Base-by-base conservation (phyloP, 2,113 vertebrate genomes). In the Ameiurus melas region DNA sequence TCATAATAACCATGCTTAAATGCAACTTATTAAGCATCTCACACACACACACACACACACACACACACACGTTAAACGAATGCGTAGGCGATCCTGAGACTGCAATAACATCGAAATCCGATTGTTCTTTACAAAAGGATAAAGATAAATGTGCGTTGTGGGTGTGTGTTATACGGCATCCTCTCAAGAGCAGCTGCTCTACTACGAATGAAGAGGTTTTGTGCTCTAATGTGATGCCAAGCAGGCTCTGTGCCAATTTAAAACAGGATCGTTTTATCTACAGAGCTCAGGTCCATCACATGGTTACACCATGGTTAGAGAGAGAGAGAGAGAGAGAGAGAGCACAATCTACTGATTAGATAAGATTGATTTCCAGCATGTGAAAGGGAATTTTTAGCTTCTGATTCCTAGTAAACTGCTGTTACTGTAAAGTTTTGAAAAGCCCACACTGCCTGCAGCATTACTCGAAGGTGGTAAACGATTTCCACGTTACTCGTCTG, bases 171-270 rank as follows among this genome's bases (percentile, higher is more conserved):
- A n/a, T 57, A 22, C 25, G 14, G 51, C 58, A n/a, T 78, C 7
- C 81, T 90, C 86, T 91, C 79, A 82, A 78, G 78, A 78, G 86
- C 90, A 92, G 90, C 91, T 90, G 91, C 90, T 88, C 89, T 87
- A 87, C 58, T 88, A 78, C 47, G 62, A 25, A 53, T 86, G 82
- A 88, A 84, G 79, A 91, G 84, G 57, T 86, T 83, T 75, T 47
- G 51, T 12, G 57, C 84, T 90, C 55, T 89, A 85, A 89, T 85
- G 83, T 84, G 73, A 86, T 87, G 86, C 86, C 85, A 91, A 85
- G 66, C 47, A 58, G 53, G 77, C 84, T 70, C 85, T 39, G 27
- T 43, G 89, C 85, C 85, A 90, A 71, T 88, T 78, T 86, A 47
- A 84, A 89, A 83, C 57, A 85, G 79, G 78, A 88, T 39, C 64